Evolutionary conservation across 35 echinoderm and acorn worm species (phyloP), one percentile per base, ranked within the genome.

Genomic region (Apostichopus californicus): DNA sequence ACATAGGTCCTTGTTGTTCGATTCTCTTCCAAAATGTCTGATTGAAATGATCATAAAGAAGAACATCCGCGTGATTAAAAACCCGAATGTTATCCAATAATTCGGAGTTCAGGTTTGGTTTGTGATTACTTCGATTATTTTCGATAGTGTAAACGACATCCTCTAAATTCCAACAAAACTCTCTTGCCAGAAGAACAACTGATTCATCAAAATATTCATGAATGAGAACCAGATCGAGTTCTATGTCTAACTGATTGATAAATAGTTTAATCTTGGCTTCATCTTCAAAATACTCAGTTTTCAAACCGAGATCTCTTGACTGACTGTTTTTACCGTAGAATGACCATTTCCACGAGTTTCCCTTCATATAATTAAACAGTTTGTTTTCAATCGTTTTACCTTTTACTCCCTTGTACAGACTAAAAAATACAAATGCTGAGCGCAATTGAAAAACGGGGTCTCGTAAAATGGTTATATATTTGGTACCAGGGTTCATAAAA

Each of bases 21-120:
- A 94, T 77, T 72, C 90, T 83, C 26, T 63, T 70, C 93, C 93
- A 94, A 12, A 94, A 55, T 22, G 93, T 94, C 9, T 52, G 46
- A 57, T 94, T 94, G 82, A 94, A 94, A 85, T 83, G 88, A 5
- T 91, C 79, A 66, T 94, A 94, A 10, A 94, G 70, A 18, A 91
- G 20, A 23, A 71, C 22, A 82, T 94, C 93, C 10, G 93, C 89
- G 20, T 75, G 91, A 78, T 94, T 94, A 56, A 88, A 94, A 1
- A 4, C 65, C 15, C 71, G 21, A 46, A 94, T 81, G 73, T 72
- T 77, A 18, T 65, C 79, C 80, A 59, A 83, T 13, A 83, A 18
- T 6, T 54, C 3, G 15, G 80, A 54, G 10, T 52, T 18, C 3
- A 56, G 6, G 1, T 21, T n/a, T 56, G 80, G 80, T 56, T 83